phyloP scores from a whole-genome alignment of 2,113 vertebrate species.

The Gnathonemus echidnorhynchus region DNA sequence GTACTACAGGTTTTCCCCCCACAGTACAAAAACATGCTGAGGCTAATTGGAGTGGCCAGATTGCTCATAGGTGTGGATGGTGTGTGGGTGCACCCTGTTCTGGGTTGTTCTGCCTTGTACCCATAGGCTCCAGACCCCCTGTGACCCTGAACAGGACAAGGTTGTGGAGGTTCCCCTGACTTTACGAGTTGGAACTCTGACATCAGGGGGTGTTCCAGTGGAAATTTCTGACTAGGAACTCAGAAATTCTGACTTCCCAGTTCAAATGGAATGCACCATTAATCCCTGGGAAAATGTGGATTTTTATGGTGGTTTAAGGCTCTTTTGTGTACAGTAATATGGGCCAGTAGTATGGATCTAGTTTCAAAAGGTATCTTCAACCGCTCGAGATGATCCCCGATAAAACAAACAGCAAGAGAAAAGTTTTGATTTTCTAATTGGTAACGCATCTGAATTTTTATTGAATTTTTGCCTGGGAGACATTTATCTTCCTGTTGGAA shows the following conservation, averaged over 20 bases:
- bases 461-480: constrained; percentile 33
- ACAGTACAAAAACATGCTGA: too few relatives aligned
- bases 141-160: neutral
- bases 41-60: too few relatives aligned
- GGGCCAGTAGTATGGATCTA: neutral
- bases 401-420: constrained; percentile 12
- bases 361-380: constrained; percentile 7
- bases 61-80: too few relatives aligned
- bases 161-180: neutral
- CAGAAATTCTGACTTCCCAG: neutral
- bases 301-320: neutral
- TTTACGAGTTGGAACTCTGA: neutral
- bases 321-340: neutral
- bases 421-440: constrained; percentile 24
- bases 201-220: neutral
- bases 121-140: neutral
- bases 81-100: too few relatives aligned
- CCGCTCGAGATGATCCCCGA: neutral
- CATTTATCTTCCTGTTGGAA: constrained; percentile 39
- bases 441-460: constrained; percentile 38
- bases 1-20: too few relatives aligned
- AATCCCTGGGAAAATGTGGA: neutral
- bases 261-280: neutral
- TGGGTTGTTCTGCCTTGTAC: too few relatives aligned
- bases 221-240: neutral